These are phyloP conservation scores for Oppia nitens DNA, from an alignment of 1,140 invertebrate genomes.

Conservation along the genomic window DNA sequence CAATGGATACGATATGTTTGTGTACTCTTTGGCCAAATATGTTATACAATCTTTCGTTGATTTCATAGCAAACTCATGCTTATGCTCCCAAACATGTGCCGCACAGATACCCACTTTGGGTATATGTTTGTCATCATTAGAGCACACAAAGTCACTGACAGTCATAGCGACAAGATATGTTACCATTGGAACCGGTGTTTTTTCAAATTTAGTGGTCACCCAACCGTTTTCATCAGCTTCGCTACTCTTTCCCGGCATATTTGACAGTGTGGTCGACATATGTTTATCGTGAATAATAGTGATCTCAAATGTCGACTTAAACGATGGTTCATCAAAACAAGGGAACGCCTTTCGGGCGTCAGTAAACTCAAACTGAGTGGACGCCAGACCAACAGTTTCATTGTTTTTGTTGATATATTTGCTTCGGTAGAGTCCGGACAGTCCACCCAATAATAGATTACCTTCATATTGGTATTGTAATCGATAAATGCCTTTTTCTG, in stretches of 20 bases:
- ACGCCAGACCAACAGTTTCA: constrained; percentile 47
- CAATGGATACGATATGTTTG: constrained; percentile 58
- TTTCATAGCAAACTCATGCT: constrained; percentile 44
- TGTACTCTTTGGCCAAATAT: constrained; percentile 59
- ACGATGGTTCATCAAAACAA: constrained; percentile 81
- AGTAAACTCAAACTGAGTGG: constrained; percentile 72
- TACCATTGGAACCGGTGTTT: constrained; percentile 30
- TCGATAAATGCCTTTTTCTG: constrained; percentile 39
- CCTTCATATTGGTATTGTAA: constrained; percentile 31
- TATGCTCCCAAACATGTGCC: neutral
- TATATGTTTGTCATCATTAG: constrained; percentile 19
- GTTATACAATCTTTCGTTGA: constrained; percentile 56
- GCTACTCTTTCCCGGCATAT: neutral
- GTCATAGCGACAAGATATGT: constrained; percentile 33
- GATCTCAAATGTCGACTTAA: constrained; percentile 67
- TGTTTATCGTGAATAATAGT: constrained; percentile 45
- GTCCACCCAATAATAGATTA: constrained; percentile 5
- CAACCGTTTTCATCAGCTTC: neutral
- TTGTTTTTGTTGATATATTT: constrained; percentile 5
- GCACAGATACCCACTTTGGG: constrained; percentile 7
- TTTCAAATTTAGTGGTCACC: constrained; percentile 24
- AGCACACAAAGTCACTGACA: constrained; percentile 32
- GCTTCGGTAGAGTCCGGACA: constrained; percentile 6
- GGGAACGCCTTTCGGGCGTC: constrained; percentile 74
- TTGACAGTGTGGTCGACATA: constrained; percentile 28